Evolutionary conservation across 1,140 invertebrate species (phyloP).

Genomic region (Drosophila fuyamai): DNA sequence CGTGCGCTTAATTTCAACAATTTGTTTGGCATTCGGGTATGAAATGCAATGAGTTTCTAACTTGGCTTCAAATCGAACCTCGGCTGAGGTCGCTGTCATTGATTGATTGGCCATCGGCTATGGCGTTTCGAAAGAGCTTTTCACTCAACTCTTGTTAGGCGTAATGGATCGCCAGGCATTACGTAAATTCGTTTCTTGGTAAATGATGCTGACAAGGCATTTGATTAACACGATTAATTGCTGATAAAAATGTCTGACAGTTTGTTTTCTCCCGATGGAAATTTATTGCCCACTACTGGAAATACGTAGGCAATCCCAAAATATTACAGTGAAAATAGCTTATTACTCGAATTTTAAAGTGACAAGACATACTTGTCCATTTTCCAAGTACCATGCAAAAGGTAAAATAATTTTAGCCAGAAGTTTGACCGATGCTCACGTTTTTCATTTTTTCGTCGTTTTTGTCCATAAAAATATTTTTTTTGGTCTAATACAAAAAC

Average conservation of each 20-base stretch:
- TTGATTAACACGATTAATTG: conserved; percentile 83
- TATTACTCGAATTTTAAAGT: background rate
- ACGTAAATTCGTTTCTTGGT: conserved; percentile 72
- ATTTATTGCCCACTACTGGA: conserved; percentile 55
- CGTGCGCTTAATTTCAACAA: conserved; percentile 81
- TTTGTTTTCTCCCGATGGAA: conserved; percentile 54
- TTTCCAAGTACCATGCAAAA: too few species aligned
- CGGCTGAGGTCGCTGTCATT: conserved; percentile 56
- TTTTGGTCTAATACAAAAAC: too few species aligned
- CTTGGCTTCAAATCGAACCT: conserved; percentile 17
- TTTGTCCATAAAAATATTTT: too few species aligned
- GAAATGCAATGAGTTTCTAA: conserved; percentile 78
- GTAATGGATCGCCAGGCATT: conserved; percentile 46
- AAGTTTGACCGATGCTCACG: too few species aligned
- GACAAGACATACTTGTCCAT: too few species aligned
- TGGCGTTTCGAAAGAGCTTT: conserved; percentile 65
- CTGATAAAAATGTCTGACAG: conserved; percentile 82
- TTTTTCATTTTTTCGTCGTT: too few species aligned
- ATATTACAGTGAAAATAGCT: background rate
- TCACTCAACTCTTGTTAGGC: conserved; percentile 54
- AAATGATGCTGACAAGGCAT: conserved; percentile 83
- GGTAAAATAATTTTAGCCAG: too few species aligned
- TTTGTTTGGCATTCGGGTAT: conserved; percentile 57
- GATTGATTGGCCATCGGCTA: conserved; percentile 69
- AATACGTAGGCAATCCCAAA: conserved; percentile 33